Conservation (phyloP, 2,888 invertebrate species). For the Corbicula japonica region DNA sequence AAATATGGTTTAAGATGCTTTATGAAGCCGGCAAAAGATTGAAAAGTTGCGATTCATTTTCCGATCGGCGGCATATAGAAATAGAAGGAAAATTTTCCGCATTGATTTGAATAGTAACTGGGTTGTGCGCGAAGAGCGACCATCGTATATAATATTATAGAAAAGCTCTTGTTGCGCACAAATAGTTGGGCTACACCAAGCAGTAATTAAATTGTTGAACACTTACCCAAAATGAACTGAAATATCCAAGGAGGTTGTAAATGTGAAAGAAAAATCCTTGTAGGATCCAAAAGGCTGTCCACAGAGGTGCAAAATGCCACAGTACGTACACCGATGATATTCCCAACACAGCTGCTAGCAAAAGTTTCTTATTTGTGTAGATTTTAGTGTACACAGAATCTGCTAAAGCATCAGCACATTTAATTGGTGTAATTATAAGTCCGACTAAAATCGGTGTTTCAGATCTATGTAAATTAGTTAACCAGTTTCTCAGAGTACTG, state of each 20-base stretch:
- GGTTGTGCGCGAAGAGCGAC: no score
- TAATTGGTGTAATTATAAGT: constrained; percentile 89
- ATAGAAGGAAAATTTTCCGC: no score
- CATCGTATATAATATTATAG: no score
- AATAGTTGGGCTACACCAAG: not conserved
- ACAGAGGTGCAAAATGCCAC: constrained; percentile 91
- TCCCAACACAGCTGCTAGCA: constrained; percentile 87
- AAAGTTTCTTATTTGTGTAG: constrained; percentile 90
- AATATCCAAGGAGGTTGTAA: constrained; percentile 83
- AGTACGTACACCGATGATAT: constrained; percentile 89
- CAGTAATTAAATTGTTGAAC: not conserved
- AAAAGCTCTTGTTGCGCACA: no score
- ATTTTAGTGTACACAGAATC: constrained; percentile 92
- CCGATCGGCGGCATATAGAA: no score
- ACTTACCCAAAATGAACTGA: constrained; percentile 85
- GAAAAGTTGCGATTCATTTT: no score
- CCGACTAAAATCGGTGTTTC: constrained; percentile 87
- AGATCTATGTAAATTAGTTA: constrained; percentile 79
- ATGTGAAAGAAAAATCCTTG: constrained; percentile 75
- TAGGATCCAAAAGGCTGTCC: constrained; percentile 72
- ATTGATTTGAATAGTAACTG: no score
- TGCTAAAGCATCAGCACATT: constrained; percentile 92
- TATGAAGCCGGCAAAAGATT: no score
- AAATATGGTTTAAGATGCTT: no score
- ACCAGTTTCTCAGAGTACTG: constrained; percentile 92